These are phyloP conservation scores for Parasteatoda lunata DNA, from an alignment of 2,888 invertebrate species.

Conservation along the genomic window DNA sequence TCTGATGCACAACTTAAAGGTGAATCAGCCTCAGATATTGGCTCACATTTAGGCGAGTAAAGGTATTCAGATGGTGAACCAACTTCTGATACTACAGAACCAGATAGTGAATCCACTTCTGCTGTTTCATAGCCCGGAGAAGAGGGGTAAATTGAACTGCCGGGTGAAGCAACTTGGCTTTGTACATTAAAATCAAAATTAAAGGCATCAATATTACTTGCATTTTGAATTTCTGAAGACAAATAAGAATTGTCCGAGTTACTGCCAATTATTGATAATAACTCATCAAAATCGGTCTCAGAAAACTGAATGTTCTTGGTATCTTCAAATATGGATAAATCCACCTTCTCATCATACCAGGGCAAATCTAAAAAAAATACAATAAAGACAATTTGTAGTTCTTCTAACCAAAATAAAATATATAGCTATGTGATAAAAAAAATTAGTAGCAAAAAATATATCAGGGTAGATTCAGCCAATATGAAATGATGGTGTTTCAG, in stretches of 20 bases:
- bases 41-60: constrained; percentile 20
- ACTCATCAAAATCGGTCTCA: background rate
- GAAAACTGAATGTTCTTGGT: background rate
- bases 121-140: no score
- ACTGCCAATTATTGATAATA: constrained; percentile 11
- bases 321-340: constrained; percentile 33
- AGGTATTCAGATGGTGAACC: background rate
- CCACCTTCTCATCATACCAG: constrained; percentile 59
- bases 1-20: constrained; percentile 8
- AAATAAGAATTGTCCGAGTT: constrained; percentile 18
- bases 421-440: no score
- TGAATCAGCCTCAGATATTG: constrained; percentile 30
- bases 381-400: no score
- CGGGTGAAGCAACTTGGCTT: constrained; percentile 8
- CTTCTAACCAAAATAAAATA: background rate
- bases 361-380: constrained; percentile 15
- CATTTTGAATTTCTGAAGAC: constrained; percentile 23
- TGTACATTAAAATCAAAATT: background rate
- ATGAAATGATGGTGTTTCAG: background rate
- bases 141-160: background rate
- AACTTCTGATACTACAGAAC: no score
- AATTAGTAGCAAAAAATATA: background rate
- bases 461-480: background rate
- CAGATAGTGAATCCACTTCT: no score
- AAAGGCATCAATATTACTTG: background rate